Percentiles rank a stretch among this genome's conserved stretches.
These are phyloP conservation scores for Catharus minimus DNA, from an alignment of 2,113 vertebrate genomes.

Conservation along the genomic window DNA sequence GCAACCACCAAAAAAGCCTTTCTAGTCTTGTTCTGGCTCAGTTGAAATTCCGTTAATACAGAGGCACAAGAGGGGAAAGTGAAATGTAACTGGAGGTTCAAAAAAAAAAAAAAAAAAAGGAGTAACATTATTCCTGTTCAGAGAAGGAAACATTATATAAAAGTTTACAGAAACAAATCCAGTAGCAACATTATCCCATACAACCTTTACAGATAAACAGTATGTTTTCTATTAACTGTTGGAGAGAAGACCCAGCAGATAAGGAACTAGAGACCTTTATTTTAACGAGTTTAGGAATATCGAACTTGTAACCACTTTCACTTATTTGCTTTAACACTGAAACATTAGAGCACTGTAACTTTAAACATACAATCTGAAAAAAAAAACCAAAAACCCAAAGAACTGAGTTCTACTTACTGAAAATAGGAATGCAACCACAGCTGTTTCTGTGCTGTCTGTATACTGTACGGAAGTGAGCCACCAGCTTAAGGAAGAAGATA, in stretches of 20 bases:
- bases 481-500: conserved; percentile 80
- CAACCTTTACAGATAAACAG: not conserved
- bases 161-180: not conserved
- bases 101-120: not conserved
- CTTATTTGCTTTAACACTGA: not conserved
- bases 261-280: not conserved
- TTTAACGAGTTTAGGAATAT: not conserved
- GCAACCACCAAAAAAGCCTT: not conserved
- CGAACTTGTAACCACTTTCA: not conserved
- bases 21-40: not conserved
- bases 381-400: not conserved
- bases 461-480: conserved; percentile 92
- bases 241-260: not conserved
- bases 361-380: not conserved
- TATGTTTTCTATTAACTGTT: not conserved
- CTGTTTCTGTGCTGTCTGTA: conserved; percentile 96
- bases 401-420: conserved; percentile 83
- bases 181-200: not conserved
- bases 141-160: not conserved
- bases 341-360: not conserved
- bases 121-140: not conserved
- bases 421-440: conserved; percentile 95
- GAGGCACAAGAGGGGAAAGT: not conserved
- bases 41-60: not conserved
- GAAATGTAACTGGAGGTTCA: not conserved